These are phyloP conservation scores for Baronia brevicornis DNA, from an alignment of 2,888 invertebrate genomes.

Conservation along the genomic window DNA sequence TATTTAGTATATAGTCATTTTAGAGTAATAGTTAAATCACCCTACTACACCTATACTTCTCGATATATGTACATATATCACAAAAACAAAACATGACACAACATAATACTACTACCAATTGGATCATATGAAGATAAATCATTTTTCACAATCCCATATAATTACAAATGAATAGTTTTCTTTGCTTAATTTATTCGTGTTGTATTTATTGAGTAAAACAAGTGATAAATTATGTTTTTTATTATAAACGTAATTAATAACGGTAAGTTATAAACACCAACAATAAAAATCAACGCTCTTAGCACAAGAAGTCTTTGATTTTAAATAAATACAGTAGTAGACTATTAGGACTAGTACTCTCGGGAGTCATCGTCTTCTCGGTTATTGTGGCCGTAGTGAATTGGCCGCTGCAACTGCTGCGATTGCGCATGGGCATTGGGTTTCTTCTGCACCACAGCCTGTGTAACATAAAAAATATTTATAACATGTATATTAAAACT, in stretches of 20 bases:
- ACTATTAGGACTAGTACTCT: slow-evolving; percentile 53
- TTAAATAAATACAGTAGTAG: slow-evolving; percentile 16
- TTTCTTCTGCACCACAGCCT: slow-evolving; percentile 67
- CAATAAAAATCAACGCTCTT: slow-evolving; percentile 4
- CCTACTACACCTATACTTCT: no score
- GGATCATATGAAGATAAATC: no score
- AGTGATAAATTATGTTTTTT: neutral
- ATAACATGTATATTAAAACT: slow-evolving; percentile 4
- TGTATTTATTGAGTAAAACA: slow-evolving; percentile 15
- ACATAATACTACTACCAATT: no score
- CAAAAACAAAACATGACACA: no score
- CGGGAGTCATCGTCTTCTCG: slow-evolving; percentile 50
- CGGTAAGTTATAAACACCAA: slow-evolving; percentile 9
- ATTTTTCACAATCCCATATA: no score
- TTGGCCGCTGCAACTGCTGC: slow-evolving; percentile 31
- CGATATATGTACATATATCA: no score
- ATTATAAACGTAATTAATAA: slow-evolving; percentile 2
- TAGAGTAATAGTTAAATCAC: no score
- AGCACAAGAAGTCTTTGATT: slow-evolving; percentile 12
- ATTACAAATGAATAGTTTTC: no score
- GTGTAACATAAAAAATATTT: slow-evolving; percentile 21
- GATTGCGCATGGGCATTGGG: slow-evolving; percentile 36
- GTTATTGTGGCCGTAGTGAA: slow-evolving; percentile 47
- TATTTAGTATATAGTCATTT: slow-evolving; percentile 1
- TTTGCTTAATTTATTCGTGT: no score